Base-by-base conservation (phyloP, 1,140 invertebrate species). In the Brachionus plicatilis region DNA sequence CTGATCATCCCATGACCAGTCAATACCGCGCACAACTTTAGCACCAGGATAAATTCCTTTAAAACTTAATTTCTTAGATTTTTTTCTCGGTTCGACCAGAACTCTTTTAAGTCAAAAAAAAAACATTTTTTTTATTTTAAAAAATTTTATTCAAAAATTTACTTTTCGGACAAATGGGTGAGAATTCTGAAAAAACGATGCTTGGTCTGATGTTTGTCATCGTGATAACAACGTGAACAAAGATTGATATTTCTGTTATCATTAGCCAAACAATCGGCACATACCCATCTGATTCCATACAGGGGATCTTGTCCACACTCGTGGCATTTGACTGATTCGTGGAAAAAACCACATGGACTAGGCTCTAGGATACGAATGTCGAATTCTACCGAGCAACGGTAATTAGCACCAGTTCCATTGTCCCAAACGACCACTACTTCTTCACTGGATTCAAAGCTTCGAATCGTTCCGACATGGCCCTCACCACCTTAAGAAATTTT, bases 401-500 rank as follows among this genome's bases (percentile, higher is more conserved):
- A 99, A 89, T 98, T 98, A n/a, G 96, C 96, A 79, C 96, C 96
- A 60, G 95, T 98, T 53, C 96, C 96, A 91, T 98, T 97, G 89
- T 98, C 96, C 96, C 96, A 99, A 4, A 98, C 96, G 29, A 98
- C 96, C 12, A 98, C 96, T 5, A 98, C 96, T 92, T 98, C 96
- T 91, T 98, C 96, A 3, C 95, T 94, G 45, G 95, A 97, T 90
- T 98, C 96, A 91, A 99, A 99, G 90, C 97, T 98, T 86, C 96
- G 91, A 0, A 99, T 95, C 29, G 96, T 98, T 20, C 96, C 96
- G 3, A 97, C 94, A 90, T 98, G 96, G 47, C 96, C 96, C 90
- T 98, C 96, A 50, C 96, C 96, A 60, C 66, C 66, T 68, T 14
- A 3, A 33, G 9, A 29, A 29, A 68, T 33, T 60, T 60, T 17